Conservation (phyloP, 64 coral and sea anemone species). For the Acropora yongei region DNA sequence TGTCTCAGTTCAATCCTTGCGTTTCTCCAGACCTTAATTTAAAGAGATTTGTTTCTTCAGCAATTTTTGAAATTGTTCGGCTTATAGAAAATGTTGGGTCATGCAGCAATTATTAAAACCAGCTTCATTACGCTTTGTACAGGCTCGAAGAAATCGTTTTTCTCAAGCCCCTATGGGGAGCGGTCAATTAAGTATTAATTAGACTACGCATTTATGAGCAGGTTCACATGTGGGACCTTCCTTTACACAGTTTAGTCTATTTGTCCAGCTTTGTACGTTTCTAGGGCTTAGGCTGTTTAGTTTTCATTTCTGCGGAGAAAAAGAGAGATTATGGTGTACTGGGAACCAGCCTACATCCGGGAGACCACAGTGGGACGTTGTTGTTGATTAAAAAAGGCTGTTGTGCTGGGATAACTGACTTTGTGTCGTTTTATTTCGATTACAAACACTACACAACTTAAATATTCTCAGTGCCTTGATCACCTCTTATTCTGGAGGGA, state of each 20-base stretch:
- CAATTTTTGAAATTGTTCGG: constrained; percentile 5
- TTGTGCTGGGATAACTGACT: constrained; percentile 35
- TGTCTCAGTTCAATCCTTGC: constrained; percentile 1
- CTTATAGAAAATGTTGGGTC: background rate
- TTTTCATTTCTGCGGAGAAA: too few relatives aligned
- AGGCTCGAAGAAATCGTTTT: constrained; percentile 53
- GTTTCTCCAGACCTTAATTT: too few relatives aligned
- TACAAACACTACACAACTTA: constrained; percentile 13
- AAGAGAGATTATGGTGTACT: too few relatives aligned
- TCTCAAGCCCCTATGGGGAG: background rate
- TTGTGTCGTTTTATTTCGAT: too few relatives aligned
- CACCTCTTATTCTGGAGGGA: constrained; percentile 54
- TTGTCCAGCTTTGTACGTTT: too few relatives aligned
- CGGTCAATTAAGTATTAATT: too few relatives aligned
- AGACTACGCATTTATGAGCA: too few relatives aligned
- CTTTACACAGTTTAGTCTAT: too few relatives aligned
- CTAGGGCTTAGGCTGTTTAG: too few relatives aligned
- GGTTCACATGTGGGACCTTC: too few relatives aligned
- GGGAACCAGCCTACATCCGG: too few relatives aligned
- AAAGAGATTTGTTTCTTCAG: background rate
- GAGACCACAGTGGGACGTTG: too few relatives aligned
- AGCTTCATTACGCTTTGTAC: constrained; percentile 37
- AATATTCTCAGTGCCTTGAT: constrained; percentile 67
- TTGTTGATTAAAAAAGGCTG: background rate
- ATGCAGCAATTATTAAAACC: background rate